Evolutionary conservation across 1,140 invertebrate species (phyloP), one percentile per base, ranked within the genome.

Genomic region (Chrysoperla carnea): DNA sequence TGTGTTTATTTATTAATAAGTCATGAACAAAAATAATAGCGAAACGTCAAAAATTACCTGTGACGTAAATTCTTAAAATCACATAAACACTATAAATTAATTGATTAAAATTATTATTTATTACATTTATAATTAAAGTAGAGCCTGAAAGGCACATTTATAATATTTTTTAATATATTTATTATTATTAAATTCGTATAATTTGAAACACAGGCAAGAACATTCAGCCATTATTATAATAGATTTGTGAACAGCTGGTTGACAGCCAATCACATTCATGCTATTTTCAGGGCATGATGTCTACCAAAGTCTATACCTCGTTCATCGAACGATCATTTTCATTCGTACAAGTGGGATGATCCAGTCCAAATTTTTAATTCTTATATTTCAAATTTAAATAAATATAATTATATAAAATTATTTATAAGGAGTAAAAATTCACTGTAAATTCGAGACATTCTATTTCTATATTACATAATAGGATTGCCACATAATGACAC

Each of bases 201-300:
- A 11, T 33, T 33, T 33, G 8, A 33, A 33, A 12, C 31, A 33
- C 31, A 11, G 31, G 31, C 31, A 33, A 33, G 31, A 33, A 11
- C 8, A 9, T 33, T 33, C 31, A 33, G 31, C 31, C 31, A 33
- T 33, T 33, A 33, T 33, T 11, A 33, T 12, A 9, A 23, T 23
- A 23, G 17, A 33, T 11, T 33, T 33, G 8, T 33, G n/a, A 33
- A 33, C 31, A 33, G 31, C 31, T 33, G 31, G 8, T 33, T 11
- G 8, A 11, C 31, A 6, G 31, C 31, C 31, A 33, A 33, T 33
- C 31, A 33, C 31, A 12, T 4, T 12, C 8, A 2, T 23, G 17
- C 17, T 23, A 23, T 23, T 23, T 23, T 23, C 17, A 23, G 17
- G 17, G 17, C 17, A 23, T 23, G 76, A 73, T 53, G 77, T 76